Evolutionary conservation across 2,888 invertebrate species (phyloP).

Genomic region (Teinopalpus imperialis): DNA sequence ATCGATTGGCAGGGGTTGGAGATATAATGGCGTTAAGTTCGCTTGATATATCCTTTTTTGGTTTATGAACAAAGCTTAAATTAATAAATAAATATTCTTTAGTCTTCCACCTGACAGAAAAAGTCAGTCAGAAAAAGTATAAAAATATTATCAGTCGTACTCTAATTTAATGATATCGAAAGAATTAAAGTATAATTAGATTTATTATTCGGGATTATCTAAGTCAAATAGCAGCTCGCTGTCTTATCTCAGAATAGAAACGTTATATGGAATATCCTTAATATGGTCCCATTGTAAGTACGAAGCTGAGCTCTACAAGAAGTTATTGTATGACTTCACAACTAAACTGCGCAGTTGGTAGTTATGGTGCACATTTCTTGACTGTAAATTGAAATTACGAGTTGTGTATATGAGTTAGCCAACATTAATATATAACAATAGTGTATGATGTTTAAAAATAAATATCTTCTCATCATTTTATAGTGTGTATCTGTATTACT

Average conservation of each 20-base stretch:
- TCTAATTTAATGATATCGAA: too few species aligned
- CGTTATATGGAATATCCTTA: conserved; percentile 7
- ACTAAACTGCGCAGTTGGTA: conserved; percentile 20
- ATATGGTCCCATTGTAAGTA: conserved; percentile 8
- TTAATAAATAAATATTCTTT: too few species aligned
- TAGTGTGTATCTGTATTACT: too few species aligned
- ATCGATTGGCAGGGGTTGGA: too few species aligned
- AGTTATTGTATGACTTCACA: conserved; percentile 23
- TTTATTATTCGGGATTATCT: neutral
- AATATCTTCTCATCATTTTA: too few species aligned
- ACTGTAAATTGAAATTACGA: conserved; percentile 15
- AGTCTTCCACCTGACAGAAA: too few species aligned
- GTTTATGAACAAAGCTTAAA: too few species aligned
- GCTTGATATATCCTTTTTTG: too few species aligned
- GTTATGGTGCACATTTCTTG: conserved; percentile 19
- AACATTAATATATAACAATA: conserved; percentile 4
- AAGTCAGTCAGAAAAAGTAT: too few species aligned
- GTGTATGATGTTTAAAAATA: too few species aligned
- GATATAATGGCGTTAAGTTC: too few species aligned
- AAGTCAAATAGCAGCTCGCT: neutral
- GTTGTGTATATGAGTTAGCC: conserved; percentile 10
- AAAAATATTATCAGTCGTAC: too few species aligned
- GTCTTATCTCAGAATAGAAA: conserved; percentile 7
- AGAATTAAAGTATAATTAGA: neutral
- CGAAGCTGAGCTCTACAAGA: conserved; percentile 14